Evolutionary conservation across 2,888 invertebrate species (phyloP).

Genomic region (Tortrix viridana): DNA sequence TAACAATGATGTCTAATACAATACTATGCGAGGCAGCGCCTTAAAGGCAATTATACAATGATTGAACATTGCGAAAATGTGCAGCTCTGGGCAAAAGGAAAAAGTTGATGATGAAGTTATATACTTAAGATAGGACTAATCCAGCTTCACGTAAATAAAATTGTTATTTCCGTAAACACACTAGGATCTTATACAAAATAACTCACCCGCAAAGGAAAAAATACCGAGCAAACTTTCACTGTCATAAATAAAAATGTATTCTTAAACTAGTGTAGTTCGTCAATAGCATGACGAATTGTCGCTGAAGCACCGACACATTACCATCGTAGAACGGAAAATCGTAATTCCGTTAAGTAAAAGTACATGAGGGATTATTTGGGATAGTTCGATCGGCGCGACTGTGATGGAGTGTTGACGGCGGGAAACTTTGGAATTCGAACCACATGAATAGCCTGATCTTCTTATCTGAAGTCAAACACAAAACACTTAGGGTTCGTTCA

Average conservation of each 20-base stretch:
- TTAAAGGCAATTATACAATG: no score
- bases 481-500: constrained; percentile 13
- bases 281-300: constrained; percentile 26
- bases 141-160: no score
- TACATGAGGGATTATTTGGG: constrained; percentile 43
- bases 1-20: no score
- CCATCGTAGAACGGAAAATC: constrained; percentile 9
- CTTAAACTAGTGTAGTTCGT: constrained; percentile 28
- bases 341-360: constrained; percentile 30
- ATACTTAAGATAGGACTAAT: no score
- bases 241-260: constrained; percentile 31
- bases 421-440: constrained; percentile 52
- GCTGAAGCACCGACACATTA: constrained; percentile 15
- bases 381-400: constrained; percentile 50
- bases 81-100: no score
- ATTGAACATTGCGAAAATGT: no score
- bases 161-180: no score
- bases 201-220: constrained; percentile 9
- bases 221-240: not conserved
- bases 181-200: not conserved
- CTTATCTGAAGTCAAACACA: constrained; percentile 36
- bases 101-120: no score
- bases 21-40: no score
- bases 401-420: constrained; percentile 56
- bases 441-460: constrained; percentile 44